These are phyloP conservation scores for Drosophila truncata DNA, from an alignment of 1,140 invertebrate genomes.

Conservation along the genomic window DNA sequence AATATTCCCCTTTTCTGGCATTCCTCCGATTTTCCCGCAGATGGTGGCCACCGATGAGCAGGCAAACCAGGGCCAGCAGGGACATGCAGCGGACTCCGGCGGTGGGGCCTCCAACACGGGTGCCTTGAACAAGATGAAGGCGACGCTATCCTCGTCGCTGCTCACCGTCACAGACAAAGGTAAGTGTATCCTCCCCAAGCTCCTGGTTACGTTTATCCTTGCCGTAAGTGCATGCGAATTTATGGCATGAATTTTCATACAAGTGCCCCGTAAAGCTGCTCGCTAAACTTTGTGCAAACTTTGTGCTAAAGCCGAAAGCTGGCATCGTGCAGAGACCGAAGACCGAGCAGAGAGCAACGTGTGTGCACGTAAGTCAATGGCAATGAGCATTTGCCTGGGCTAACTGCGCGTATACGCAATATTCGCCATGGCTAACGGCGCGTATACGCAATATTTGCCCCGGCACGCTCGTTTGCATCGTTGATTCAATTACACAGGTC, in stretches of 20 bases:
- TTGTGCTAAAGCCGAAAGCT: constrained; percentile 47
- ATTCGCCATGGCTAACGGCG: constrained; percentile 52
- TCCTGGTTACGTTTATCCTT: constrained; percentile 19
- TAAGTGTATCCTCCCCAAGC: constrained; percentile 74
- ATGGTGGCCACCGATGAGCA: constrained; percentile 91
- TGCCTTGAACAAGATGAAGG: constrained; percentile 92
- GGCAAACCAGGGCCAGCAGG: constrained; percentile 86
- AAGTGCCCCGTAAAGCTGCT: constrained; percentile 72
- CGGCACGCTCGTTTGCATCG: constrained; percentile 44
- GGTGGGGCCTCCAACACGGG: constrained; percentile 81
- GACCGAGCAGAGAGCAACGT: constrained; percentile 6
- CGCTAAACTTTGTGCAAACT: constrained; percentile 60
- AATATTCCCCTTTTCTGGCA: not conserved
- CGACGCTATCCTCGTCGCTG: constrained; percentile 91
- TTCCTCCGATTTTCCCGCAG: constrained; percentile 69
- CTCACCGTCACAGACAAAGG: constrained; percentile 93
- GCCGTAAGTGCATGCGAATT: constrained; percentile 70
- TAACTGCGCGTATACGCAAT: constrained; percentile 69
- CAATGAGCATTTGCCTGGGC: constrained; percentile 51
- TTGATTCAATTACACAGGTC: constrained; percentile 61
- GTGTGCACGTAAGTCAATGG: constrained; percentile 47
- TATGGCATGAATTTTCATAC: constrained; percentile 74
- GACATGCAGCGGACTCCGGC: constrained; percentile 86
- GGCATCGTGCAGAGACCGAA: not conserved
- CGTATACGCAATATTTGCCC: constrained; percentile 66